phyloP scores from a whole-genome alignment of 2,797 vertebrate genomes.

The Acropternis orthonyx region DNA sequence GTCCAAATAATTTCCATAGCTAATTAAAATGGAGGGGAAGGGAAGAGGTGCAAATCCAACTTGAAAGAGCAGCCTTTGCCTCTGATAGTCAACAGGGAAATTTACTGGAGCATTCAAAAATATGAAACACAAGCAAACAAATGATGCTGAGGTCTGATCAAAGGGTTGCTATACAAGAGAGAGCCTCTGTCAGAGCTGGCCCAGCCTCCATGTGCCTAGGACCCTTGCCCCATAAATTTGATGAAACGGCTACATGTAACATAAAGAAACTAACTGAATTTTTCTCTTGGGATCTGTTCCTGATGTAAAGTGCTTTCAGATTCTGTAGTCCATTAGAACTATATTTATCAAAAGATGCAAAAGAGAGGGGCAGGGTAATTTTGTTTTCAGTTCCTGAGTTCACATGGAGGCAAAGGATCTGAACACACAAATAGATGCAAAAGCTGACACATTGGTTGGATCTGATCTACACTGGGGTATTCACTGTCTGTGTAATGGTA shows the following conservation, averaged over 20 bases:
- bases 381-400: background rate
- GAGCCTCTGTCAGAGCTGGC: background rate
- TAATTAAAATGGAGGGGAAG: constrained; percentile 7
- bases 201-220: background rate
- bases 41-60: constrained; percentile 7
- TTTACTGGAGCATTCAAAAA: background rate
- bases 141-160: constrained; percentile 26
- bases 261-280: background rate
- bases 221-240: background rate
- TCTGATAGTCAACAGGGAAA: constrained; percentile 1
- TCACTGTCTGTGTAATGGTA: background rate
- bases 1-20: background rate
- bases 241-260: background rate
- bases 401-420: background rate
- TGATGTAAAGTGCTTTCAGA: constrained; percentile 11
- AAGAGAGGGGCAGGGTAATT: background rate
- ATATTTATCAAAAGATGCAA: background rate
- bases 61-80: constrained; percentile 37
- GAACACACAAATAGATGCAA: background rate
- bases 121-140: constrained; percentile 29
- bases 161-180: background rate
- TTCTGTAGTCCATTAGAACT: background rate
- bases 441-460: background rate
- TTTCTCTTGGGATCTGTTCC: background rate
- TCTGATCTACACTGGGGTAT: background rate